These are phyloP conservation scores for Laodelphax striatellus DNA, from an alignment of 1,140 invertebrate species.

Conservation along the genomic window DNA sequence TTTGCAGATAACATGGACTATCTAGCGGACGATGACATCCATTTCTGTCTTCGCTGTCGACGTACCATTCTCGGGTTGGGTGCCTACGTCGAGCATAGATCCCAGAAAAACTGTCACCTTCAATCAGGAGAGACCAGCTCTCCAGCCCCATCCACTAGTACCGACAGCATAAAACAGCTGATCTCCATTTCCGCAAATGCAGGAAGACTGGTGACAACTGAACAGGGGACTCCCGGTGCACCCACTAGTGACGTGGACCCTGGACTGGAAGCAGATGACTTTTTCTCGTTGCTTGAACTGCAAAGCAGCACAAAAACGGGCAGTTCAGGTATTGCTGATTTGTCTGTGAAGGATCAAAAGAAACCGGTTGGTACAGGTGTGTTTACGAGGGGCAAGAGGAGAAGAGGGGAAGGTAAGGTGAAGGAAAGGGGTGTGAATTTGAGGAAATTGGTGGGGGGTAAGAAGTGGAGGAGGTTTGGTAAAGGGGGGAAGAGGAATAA, in stretches of 20 bases:
- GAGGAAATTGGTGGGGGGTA: too few species aligned
- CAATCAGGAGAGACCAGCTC: neutral
- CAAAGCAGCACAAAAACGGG: constrained; percentile 54
- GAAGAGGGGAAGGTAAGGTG: too few species aligned
- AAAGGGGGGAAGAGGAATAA: too few species aligned
- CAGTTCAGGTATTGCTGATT: too few species aligned
- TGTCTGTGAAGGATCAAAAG: too few species aligned
- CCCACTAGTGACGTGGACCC: constrained; percentile 26
- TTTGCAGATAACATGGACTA: constrained; percentile 8
- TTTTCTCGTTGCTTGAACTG: constrained; percentile 73
- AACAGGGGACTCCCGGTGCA: neutral
- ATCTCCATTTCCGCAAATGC: neutral
- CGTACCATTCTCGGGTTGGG: constrained; percentile 63
- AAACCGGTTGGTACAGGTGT: too few species aligned
- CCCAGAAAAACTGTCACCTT: constrained; percentile 39
- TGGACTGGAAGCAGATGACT: constrained; percentile 61
- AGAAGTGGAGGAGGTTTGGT: too few species aligned
- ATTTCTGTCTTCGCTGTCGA: constrained; percentile 77
- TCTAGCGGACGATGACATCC: constrained; percentile 47
- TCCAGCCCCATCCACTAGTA: neutral
- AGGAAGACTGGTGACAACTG: neutral
- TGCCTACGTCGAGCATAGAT: constrained; percentile 71
- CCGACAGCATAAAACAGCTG: neutral
- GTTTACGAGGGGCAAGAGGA: too few species aligned
- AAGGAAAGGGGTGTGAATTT: too few species aligned